Evolutionary conservation across 1,140 invertebrate species (phyloP).

Genomic region (Drosophila suzukii): DNA sequence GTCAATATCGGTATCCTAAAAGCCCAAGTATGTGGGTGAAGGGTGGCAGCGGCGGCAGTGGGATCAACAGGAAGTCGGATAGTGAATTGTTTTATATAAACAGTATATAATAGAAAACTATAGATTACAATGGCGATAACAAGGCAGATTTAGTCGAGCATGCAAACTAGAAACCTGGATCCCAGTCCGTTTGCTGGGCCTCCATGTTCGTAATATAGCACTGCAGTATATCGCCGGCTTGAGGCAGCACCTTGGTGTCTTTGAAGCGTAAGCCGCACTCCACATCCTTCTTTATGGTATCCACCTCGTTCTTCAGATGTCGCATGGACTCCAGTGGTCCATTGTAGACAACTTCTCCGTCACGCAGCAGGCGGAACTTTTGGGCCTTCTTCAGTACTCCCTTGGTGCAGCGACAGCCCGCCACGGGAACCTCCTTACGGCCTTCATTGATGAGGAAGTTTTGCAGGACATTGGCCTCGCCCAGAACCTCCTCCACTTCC

Average conservation of each 20-base stretch:
- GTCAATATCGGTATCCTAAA: constrained; percentile 67
- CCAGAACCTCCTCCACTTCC: constrained; percentile 91
- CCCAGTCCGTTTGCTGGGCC: constrained; percentile 90
- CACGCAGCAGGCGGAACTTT: constrained; percentile 89
- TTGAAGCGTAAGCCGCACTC: constrained; percentile 95
- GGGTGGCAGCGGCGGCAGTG: constrained; percentile 62
- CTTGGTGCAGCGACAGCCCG: constrained; percentile 93
- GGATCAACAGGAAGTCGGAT: constrained; percentile 76
- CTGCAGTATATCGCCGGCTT: constrained; percentile 91
- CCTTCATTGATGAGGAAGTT: constrained; percentile 93
- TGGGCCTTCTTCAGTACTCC: constrained; percentile 90
- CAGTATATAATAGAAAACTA: constrained; percentile 64
- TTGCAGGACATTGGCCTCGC: constrained; percentile 94
- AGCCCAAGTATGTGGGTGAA: constrained; percentile 77
- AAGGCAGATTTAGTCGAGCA: constrained; percentile 19
- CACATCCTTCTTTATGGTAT: constrained; percentile 91
- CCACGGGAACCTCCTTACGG: constrained; percentile 93
- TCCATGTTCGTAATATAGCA: constrained; percentile 90
- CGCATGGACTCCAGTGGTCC: constrained; percentile 92
- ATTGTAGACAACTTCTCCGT: constrained; percentile 89
- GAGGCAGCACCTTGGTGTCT: constrained; percentile 87
- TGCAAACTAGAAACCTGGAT: constrained; percentile 90
- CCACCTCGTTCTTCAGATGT: constrained; percentile 95
- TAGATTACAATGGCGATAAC: constrained; percentile 56
- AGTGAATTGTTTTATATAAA: constrained; percentile 76